Base-by-base conservation (phyloP, 2,888 invertebrate genomes). In the Ophonus ardosiacus region DNA sequence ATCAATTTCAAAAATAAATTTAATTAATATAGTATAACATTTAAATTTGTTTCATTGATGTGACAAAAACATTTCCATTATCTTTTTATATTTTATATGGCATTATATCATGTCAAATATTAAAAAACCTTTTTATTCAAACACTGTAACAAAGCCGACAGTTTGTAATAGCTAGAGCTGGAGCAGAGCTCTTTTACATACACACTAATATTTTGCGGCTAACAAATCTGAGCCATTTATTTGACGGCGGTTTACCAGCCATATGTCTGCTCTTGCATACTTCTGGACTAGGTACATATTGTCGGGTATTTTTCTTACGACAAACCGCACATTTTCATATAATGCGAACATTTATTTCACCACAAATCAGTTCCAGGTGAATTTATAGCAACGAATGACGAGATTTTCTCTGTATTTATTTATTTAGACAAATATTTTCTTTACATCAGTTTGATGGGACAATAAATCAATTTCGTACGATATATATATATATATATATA, bases 271-370 rank as follows among this genome's bases (percentile, higher is more conserved):
- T 17, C 59, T 4, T 5, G 0, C 6, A 59, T 15, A 59, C 0
- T 17, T 59, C 59, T 13, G 43, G 10, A 51, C 43, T 18, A 15
- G 5, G 7, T 24, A 24, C 0, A 63, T 63, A 24, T 63, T 13
- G 63, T 24, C 13, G 63, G 63, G 18, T 18, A 63, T 63, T 63
- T 63, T 63, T 63, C 63, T 31, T 63, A 24, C 13, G 63, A 63
- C 63, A 63, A 24, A 13, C 63, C 63, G 63, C 63, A 24, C 13
- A 63, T 63, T 63, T 63, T 24, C 21, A 24, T 63, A 13, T 63
- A 63, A 63, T 63, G 24, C 63, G 21, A 21, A 63, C 63, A 63
- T 63, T 63, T 63, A 63, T 63, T 63, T 63, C 24, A 15, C 63
- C 21, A 24, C 24, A 63, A 63, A 63, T 63, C 63, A 63, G 63